Base-by-base conservation (phyloP, 2,888 invertebrate species). In the Scotopteryx bipunctaria region DNA sequence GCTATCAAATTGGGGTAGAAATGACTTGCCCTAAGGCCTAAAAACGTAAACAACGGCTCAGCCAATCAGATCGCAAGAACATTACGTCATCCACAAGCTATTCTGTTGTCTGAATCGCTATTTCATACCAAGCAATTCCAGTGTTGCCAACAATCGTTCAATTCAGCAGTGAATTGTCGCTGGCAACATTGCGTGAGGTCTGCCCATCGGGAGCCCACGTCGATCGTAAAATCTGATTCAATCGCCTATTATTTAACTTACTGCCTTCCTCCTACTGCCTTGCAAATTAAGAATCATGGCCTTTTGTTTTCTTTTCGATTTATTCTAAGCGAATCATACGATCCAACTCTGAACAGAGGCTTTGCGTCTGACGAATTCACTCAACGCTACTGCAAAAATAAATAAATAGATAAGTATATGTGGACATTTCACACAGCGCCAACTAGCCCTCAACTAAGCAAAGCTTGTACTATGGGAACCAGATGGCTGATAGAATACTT, bases 131-230 rank as follows among this genome's bases (percentile, higher is more conserved):
- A 19, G 6, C 19, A 14, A 29, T 21, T 21, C 15, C n/a, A 38
- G 51, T 41, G 40, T 40, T 45, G 46, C 41, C 43, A 47, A 47
- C 42, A 38, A 43, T 43, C 43, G 53, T 48, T 54, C 53, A 48
- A 44, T 53, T 37, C 27, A 25, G 15, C 15, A 37, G 9, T 6
- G 15, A 47, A 53, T 32, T 29, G 42, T 32, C 23, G 32, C 37
- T 43, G 32, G 31, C 17, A 52, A 8, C 50, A 31, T 50, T 43
- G 57, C 54, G 54, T 57, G 57, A 50, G 57, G 57, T 54, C 54
- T 33, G 37, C 16, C 38, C 29, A 38, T 43, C 23, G 42, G 40
- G 37, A 25, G 49, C 41, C 31, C 9, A 19, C 21, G 43, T 27
- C 27, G 36, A 5, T 54, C 50, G 43, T 57, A 57, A 57, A 57